Conservation (phyloP, 2,113 vertebrate genomes). For the Chinchilla lanigera region DNA sequence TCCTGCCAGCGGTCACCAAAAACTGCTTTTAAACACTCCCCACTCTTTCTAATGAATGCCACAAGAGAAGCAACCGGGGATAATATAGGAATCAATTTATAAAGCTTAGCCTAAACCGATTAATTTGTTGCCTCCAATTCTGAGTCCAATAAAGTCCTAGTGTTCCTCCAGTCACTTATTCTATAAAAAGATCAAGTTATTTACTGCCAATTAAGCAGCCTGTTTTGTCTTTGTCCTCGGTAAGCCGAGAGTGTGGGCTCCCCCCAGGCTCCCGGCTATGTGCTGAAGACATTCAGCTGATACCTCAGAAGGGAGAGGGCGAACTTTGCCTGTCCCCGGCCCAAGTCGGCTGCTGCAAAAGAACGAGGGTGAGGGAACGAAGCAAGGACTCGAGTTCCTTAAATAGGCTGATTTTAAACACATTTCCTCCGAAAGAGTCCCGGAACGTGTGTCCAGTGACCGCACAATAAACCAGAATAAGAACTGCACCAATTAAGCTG, state of each 20-base stretch:
- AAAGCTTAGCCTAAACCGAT: slow-evolving; percentile 90
- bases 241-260: slow-evolving; percentile 84
- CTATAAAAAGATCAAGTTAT: slow-evolving; percentile 92
- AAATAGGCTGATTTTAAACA: slow-evolving; percentile 85
- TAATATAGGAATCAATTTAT: slow-evolving; percentile 90
- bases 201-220: slow-evolving; percentile 90
- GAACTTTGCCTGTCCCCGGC: slow-evolving; percentile 86
- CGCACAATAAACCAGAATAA: slow-evolving; percentile 91
- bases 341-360: slow-evolving; percentile 81
- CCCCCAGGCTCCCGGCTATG: slow-evolving; percentile 84
- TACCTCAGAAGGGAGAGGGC: slow-evolving; percentile 77
- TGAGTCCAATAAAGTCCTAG: slow-evolving; percentile 87
- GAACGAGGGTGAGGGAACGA: slow-evolving; percentile 67
- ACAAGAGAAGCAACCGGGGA: slow-evolving; percentile 82
- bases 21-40: slow-evolving; percentile 75
- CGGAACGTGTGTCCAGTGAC: slow-evolving; percentile 89
- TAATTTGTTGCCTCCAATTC: slow-evolving; percentile 89
- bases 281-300: slow-evolving; percentile 83
- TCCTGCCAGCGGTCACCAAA: slow-evolving; percentile 77
- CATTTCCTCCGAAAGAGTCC: slow-evolving; percentile 88
- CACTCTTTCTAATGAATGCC: slow-evolving; percentile 85
- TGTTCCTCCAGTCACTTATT: slow-evolving; percentile 88
- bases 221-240: slow-evolving; percentile 89
- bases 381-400: slow-evolving; percentile 78
- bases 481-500: slow-evolving; percentile 92